phyloP scores from a whole-genome alignment of 2,113 vertebrate species.

The Prochilodus magdalenae region DNA sequence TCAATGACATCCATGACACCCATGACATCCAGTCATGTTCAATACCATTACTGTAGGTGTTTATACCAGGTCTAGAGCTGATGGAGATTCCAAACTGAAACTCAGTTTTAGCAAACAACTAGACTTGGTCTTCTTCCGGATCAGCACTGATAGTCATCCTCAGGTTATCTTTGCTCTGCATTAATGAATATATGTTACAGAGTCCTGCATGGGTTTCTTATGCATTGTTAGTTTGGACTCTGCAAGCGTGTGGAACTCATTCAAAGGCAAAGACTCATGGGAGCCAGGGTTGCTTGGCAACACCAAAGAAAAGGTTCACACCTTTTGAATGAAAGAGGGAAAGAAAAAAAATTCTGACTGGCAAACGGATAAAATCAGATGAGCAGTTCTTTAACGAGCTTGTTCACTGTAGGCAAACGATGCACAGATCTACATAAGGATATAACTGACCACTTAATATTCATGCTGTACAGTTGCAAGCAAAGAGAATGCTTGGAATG shows the following conservation, averaged over 20 bases:
- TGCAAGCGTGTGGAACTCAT: slow-evolving; percentile 60
- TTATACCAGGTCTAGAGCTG: not conserved
- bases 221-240: slow-evolving; percentile 54
- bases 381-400: slow-evolving; percentile 13
- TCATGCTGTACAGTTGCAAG: no score
- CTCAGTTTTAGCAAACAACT: not conserved
- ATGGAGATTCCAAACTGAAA: not conserved
- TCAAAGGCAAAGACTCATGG: slow-evolving; percentile 69
- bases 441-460: no score
- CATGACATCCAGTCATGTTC: no score
- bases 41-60: no score
- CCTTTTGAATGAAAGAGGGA: slow-evolving; percentile 61
- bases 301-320: slow-evolving; percentile 71
- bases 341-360: slow-evolving; percentile 54
- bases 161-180: not conserved
- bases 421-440: slow-evolving; percentile 16
- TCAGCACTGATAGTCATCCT: not conserved
- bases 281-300: slow-evolving; percentile 80
- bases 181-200: not conserved
- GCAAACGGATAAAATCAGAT: slow-evolving; percentile 39
- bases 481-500: not conserved
- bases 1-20: no score
- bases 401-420: not conserved
- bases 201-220: not conserved
- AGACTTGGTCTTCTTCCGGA: no score